phyloP scores from a whole-genome alignment of 2,888 invertebrate species.

The Drosophila melanocephala region DNA sequence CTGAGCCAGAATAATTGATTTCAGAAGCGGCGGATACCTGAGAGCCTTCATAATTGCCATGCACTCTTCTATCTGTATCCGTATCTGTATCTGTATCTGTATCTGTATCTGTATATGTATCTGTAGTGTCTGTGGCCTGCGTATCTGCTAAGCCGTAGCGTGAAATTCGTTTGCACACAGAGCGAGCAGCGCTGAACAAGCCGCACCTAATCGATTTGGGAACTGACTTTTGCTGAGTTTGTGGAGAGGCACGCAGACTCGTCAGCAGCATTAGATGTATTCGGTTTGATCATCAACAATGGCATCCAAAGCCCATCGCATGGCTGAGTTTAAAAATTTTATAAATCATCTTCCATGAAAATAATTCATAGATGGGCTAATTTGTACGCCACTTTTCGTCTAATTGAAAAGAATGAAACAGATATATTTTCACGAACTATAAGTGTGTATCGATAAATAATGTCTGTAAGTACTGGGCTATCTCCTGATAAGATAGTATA shows the following conservation, averaged over 20 bases:
- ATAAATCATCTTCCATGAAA: neutral
- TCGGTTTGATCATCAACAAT: slow-evolving; percentile 26
- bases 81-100: slow-evolving; percentile 14
- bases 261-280: slow-evolving; percentile 41
- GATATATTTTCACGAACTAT: neutral
- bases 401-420: slow-evolving; percentile 5
- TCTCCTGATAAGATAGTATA: neutral
- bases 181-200: slow-evolving; percentile 61
- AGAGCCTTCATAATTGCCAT: slow-evolving; percentile 37
- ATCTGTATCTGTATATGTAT: slow-evolving; percentile 14
- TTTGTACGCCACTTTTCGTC: slow-evolving; percentile 9
- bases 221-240: slow-evolving; percentile 23
- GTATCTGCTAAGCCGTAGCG: slow-evolving; percentile 57
- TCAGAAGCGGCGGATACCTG: slow-evolving; percentile 57
- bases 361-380: slow-evolving; percentile 1
- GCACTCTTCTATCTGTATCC: slow-evolving; percentile 17
- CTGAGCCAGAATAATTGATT: slow-evolving; percentile 69
- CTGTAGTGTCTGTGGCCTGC: slow-evolving; percentile 27
- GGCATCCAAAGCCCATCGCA: slow-evolving; percentile 1
- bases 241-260: slow-evolving; percentile 6
- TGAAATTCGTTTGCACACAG: slow-evolving; percentile 71
- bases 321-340: slow-evolving; percentile 8
- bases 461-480: neutral
- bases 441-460: neutral
- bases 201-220: slow-evolving; percentile 73